Evolutionary conservation across 2,797 vertebrate species (phyloP).

Genomic region (Eulemur mongoz): DNA sequence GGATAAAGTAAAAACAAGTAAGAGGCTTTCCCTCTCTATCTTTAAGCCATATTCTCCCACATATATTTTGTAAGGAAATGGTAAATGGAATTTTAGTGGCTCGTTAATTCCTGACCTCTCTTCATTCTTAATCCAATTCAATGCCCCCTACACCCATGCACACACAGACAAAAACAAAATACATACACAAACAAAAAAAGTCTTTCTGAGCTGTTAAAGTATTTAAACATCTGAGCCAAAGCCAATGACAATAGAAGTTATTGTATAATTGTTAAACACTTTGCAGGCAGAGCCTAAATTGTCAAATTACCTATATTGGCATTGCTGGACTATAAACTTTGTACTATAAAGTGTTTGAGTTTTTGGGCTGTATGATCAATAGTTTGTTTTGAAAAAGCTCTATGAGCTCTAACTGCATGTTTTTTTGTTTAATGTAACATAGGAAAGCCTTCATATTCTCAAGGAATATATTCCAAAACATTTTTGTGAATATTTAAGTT

Average conservation of each 20-base stretch:
- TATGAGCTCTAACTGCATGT: constrained; percentile 56
- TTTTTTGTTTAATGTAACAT: constrained; percentile 56
- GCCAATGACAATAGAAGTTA: not conserved
- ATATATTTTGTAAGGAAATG: not conserved
- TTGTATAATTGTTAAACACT: not conserved
- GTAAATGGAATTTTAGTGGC: not conserved
- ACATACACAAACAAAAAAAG: not conserved
- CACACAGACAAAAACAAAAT: not conserved
- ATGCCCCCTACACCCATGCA: not conserved
- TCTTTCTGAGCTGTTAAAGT: constrained; percentile 8
- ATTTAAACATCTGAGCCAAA: constrained; percentile 69
- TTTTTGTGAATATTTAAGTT: constrained; percentile 43
- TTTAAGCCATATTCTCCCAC: constrained; percentile 51
- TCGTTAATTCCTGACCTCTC: not conserved
- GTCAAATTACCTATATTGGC: constrained; percentile 37
- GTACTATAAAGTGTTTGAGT: constrained; percentile 65
- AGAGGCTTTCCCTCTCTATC: not conserved
- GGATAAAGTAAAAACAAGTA: not conserved
- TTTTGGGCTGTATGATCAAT: constrained; percentile 47
- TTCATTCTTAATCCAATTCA: not conserved
- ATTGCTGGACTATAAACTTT: not conserved
- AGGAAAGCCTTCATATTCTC: constrained; percentile 40
- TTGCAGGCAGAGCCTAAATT: constrained; percentile 10
- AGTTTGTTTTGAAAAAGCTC: constrained; percentile 59
- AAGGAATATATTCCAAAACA: constrained; percentile 19